These are phyloP conservation scores for Apodemus agrarius DNA, from an alignment of 2,797 vertebrate genomes.

Conservation along the genomic window DNA sequence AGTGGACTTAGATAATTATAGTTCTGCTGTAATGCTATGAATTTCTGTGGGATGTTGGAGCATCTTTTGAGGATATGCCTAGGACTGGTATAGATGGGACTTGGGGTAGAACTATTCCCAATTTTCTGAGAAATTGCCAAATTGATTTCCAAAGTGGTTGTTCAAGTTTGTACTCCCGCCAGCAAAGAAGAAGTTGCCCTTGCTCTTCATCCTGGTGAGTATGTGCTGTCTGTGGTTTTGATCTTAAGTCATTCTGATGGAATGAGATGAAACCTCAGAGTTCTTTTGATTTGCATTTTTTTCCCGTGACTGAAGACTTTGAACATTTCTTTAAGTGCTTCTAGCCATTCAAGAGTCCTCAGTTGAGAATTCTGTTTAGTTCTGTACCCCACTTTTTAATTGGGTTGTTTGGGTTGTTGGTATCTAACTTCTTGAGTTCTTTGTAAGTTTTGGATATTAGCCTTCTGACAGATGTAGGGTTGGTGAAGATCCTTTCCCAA, in stretches of 20 bases:
- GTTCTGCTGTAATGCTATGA: not conserved
- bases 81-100: not conserved
- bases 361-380: not conserved
- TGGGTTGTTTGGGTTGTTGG: not conserved
- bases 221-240: not conserved
- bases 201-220: not conserved
- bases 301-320: not conserved
- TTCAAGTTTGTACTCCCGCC: not conserved
- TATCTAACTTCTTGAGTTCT: not conserved
- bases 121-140: not conserved
- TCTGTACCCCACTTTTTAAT: not conserved
- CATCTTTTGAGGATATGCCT: not conserved
- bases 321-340: not conserved
- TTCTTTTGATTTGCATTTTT: not conserved
- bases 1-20: not conserved
- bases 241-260: not conserved
- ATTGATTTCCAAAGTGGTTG: not conserved
- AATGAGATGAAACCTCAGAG: not conserved
- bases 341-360: not conserved
- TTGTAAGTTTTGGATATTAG: not conserved
- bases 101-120: not conserved
- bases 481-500: not conserved
- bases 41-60: not conserved
- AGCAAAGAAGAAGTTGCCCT: not conserved
- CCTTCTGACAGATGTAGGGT: not conserved